phyloP scores from a whole-genome alignment of 2,113 vertebrate genomes.

The Oreochromis niloticus region DNA sequence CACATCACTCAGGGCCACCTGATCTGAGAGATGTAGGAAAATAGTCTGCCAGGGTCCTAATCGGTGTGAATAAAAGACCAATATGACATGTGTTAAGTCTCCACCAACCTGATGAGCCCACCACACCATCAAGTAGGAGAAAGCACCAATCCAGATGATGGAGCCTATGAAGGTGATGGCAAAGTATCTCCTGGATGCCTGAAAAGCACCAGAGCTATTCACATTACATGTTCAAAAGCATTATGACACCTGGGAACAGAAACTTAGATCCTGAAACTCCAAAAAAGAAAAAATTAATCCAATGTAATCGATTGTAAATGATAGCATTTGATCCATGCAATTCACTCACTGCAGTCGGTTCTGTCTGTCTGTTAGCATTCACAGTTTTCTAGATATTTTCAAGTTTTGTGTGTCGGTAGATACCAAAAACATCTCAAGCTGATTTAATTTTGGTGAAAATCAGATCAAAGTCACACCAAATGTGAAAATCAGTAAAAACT shows the following conservation, averaged over 20 bases:
- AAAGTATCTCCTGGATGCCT: conserved; percentile 68
- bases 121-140: conserved; percentile 77
- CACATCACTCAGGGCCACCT: not conserved
- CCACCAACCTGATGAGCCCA: conserved; percentile 72
- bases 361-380: not conserved
- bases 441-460: not conserved
- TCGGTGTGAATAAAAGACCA: not conserved
- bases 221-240: not conserved
- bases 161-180: conserved; percentile 63
- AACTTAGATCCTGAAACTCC: not conserved
- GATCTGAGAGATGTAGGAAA: not conserved
- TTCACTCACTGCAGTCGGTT: not conserved
- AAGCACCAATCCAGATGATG: conserved; percentile 72
- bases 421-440: not conserved
- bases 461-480: not conserved
- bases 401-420: not conserved
- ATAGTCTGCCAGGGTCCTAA: not conserved
- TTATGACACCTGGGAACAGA: not conserved
- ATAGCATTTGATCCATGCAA: not conserved
- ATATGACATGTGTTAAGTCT: not conserved
- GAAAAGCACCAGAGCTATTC: not conserved
- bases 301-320: not conserved
- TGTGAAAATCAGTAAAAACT: not conserved
- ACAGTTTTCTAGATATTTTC: not conserved
- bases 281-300: not conserved